Conservation (phyloP, 2,113 vertebrate species). For the Grammomys dolichurus region DNA sequence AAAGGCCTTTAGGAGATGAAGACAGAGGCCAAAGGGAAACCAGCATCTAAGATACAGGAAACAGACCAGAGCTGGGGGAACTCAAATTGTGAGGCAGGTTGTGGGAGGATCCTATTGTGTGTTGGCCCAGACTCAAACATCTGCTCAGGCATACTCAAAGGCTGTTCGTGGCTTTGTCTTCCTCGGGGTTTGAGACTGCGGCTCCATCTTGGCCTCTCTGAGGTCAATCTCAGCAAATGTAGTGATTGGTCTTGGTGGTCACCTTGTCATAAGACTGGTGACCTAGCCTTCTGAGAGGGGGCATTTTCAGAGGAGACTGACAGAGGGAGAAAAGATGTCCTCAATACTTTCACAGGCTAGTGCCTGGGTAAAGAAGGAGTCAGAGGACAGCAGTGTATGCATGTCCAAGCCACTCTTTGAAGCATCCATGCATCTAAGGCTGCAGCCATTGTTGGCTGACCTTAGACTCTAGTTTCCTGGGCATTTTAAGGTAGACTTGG, state of each 20-base stretch:
- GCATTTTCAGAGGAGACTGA: not conserved
- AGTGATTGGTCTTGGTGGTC: not conserved
- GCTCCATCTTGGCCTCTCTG: not conserved
- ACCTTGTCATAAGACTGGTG: not conserved
- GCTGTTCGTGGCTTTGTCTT: not conserved
- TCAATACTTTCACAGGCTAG: not conserved
- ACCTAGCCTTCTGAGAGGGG: not conserved
- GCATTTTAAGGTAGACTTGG: not conserved
- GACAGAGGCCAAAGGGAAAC: not conserved
- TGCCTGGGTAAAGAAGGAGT: not conserved
- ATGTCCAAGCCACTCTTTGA: not conserved
- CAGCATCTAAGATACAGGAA: not conserved
- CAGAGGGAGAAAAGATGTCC: not conserved
- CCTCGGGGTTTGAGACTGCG: not conserved
- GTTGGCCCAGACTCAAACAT: not conserved
- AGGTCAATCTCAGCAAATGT: not conserved
- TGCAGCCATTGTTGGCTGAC: not conserved
- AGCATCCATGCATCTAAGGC: not conserved
- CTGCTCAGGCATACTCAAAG: not conserved
- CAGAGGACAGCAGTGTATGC: not conserved
- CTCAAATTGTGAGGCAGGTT: accelerated
- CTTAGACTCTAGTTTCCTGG: not conserved
- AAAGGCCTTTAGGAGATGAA: not conserved
- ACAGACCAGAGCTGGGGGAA: not conserved
- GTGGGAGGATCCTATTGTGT: not conserved